These are phyloP conservation scores for Strix uralensis DNA, from an alignment of 2,113 vertebrate genomes.

Conservation along the genomic window DNA sequence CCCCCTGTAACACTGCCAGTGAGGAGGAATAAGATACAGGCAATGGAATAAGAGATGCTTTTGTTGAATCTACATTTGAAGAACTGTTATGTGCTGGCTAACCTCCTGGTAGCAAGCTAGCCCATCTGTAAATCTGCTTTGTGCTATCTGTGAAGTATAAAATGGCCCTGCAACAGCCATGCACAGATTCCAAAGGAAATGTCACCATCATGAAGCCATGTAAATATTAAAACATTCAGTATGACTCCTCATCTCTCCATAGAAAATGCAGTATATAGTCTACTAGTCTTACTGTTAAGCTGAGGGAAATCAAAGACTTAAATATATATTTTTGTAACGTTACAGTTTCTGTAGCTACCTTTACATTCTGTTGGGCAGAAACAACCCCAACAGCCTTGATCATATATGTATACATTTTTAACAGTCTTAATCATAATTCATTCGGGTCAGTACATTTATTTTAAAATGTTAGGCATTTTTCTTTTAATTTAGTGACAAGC, in stretches of 20 bases:
- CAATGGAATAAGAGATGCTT: neutral
- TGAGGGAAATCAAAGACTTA: conserved; percentile 38
- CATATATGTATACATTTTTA: conserved; percentile 1
- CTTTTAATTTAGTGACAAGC: conserved; percentile 27
- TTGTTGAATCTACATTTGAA: neutral
- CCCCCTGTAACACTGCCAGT: neutral
- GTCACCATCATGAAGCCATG: neutral
- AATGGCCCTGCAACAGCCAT: neutral
- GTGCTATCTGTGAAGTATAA: neutral
- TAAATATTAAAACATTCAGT: neutral
- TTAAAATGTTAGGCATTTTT: conserved; percentile 35
- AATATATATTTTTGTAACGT: conserved; percentile 3
- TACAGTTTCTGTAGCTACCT: conserved; percentile 55
- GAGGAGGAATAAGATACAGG: neutral
- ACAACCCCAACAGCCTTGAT: neutral
- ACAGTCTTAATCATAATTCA: conserved; percentile 26
- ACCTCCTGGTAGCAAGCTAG: neutral
- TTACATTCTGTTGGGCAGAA: conserved; percentile 14
- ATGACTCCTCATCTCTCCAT: neutral
- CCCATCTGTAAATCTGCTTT: neutral
- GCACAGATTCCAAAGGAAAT: neutral
- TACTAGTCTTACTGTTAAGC: conserved; percentile 11
- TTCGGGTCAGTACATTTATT: conserved; percentile 33
- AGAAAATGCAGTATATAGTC: neutral
- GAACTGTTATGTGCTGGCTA: neutral